Percentiles rank a stretch among this genome's conserved stretches.
Conservation (phyloP, 2,113 vertebrate species). For the Catharus bicknelli region DNA sequence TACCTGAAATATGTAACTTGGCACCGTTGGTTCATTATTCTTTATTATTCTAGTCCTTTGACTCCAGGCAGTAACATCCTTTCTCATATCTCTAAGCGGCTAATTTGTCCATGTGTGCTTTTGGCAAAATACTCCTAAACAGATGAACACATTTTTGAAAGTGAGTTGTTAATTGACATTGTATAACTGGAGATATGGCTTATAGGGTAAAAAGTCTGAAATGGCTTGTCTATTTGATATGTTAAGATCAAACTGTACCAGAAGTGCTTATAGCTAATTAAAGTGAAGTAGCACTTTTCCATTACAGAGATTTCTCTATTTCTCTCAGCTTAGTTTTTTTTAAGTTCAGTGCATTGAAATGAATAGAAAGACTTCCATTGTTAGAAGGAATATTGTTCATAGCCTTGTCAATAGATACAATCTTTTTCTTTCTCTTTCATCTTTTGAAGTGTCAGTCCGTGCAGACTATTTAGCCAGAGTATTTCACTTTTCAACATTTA, state of each 20-base stretch:
- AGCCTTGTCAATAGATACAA: background rate
- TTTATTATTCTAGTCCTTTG: background rate
- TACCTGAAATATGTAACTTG: background rate
- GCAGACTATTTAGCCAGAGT: background rate
- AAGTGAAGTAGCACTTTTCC: background rate
- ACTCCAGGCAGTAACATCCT: background rate
- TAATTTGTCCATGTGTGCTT: background rate
- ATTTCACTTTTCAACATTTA: background rate
- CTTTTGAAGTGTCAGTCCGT: background rate
- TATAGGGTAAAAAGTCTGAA: background rate
- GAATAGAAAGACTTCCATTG: background rate
- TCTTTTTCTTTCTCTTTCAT: background rate
- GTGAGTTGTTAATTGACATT: background rate
- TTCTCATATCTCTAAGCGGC: background rate
- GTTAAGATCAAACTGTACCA: background rate
- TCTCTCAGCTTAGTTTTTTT: background rate
- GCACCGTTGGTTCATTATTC: background rate
- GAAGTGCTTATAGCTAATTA: background rate
- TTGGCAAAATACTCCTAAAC: constrained; percentile 6
- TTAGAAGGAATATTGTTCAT: background rate
- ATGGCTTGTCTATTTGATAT: background rate
- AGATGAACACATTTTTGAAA: background rate
- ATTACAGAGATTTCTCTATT: background rate
- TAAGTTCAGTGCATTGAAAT: background rate
- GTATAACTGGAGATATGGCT: background rate